Percentiles rank a stretch among this genome's conserved stretches.
Evolutionary conservation across 2,888 invertebrate species (phyloP).

Genomic region (Ectemnius continuus): DNA sequence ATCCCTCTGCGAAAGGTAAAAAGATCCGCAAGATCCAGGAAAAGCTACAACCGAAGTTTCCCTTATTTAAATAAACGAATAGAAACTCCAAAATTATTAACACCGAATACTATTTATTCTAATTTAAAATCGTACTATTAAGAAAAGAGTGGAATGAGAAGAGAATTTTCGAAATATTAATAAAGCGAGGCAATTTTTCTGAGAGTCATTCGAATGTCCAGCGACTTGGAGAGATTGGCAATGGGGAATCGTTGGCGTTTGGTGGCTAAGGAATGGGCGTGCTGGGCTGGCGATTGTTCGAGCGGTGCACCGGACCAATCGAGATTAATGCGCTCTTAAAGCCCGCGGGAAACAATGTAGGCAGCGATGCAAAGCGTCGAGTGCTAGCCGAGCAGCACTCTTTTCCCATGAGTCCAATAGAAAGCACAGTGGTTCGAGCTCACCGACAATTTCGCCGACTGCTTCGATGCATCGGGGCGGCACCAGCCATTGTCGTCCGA

Average conservation of each 20-base stretch:
- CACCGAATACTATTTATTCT: too few relatives aligned
- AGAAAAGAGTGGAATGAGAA: too few relatives aligned
- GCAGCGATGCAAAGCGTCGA: slow-evolving; percentile 1
- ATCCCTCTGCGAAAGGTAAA: neutral
- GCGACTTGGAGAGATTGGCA: too few relatives aligned
- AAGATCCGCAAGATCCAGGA: neutral
- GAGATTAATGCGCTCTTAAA: slow-evolving; percentile 63
- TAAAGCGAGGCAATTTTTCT: too few relatives aligned
- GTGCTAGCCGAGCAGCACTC: slow-evolving; percentile 16
- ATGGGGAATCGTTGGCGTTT: neutral
- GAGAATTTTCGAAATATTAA: too few relatives aligned
- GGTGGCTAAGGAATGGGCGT: slow-evolving; percentile 1
- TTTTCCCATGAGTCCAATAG: slow-evolving; percentile 65
- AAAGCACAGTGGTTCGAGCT: neutral
- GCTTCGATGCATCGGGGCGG: neutral
- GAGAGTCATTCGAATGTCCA: too few relatives aligned
- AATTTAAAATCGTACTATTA: too few relatives aligned
- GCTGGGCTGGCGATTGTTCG: neutral
- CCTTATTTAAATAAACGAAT: too few relatives aligned
- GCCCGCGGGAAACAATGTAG: slow-evolving; percentile 56
- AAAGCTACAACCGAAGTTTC: too few relatives aligned
- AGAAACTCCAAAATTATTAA: too few relatives aligned
- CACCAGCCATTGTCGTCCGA: neutral
- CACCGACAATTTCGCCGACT: neutral
- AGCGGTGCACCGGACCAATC: slow-evolving; percentile 27